Percentiles rank a stretch among this genome's conserved stretches.
These are phyloP conservation scores for Macropodus opercularis DNA, from an alignment of 2,797 vertebrate species.

Conservation along the genomic window DNA sequence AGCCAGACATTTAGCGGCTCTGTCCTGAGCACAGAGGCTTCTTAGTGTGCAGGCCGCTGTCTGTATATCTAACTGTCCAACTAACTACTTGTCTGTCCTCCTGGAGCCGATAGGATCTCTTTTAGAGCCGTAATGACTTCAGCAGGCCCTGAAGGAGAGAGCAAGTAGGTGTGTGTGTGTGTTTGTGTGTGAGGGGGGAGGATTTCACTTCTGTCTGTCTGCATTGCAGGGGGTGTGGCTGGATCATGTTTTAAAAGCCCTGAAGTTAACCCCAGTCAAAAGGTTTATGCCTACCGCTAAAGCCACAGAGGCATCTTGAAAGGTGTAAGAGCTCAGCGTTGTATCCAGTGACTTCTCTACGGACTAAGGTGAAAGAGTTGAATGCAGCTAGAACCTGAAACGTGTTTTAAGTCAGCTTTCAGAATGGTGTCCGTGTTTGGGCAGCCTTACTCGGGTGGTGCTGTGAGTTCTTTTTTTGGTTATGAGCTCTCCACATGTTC, in stretches of 20 bases:
- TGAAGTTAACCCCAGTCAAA: conserved; percentile 78
- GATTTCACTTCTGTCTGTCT: conserved; percentile 70
- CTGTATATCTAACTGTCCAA: conserved; percentile 62
- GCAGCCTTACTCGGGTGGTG: conserved; percentile 2
- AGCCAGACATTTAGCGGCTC: conserved; percentile 69
- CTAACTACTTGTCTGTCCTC: conserved; percentile 72
- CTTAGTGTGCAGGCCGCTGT: conserved; percentile 54
- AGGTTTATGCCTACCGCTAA: conserved; percentile 72
- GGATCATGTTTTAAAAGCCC: conserved; percentile 79
- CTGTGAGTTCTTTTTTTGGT: conserved; percentile 42
- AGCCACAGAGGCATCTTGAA: conserved; percentile 67
- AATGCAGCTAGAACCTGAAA: background rate
- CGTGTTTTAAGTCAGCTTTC: conserved; percentile 1
- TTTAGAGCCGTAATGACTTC: conserved; percentile 72
- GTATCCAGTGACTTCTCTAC: conserved; percentile 61
- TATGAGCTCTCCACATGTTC: conserved; percentile 71
- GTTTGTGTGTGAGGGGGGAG: too few relatives aligned
- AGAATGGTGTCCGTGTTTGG: conserved; percentile 17
- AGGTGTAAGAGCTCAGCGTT: conserved; percentile 47
- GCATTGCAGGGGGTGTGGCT: conserved; percentile 32
- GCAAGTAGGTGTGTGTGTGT: conserved; percentile 65
- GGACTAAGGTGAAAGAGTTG: conserved; percentile 14
- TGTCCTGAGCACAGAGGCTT: conserved; percentile 59
- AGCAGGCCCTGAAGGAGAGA: conserved; percentile 71
- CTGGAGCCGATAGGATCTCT: conserved; percentile 70